These are phyloP conservation scores for Campoletis sonorensis DNA, from an alignment of 1,140 invertebrate genomes.

Conservation along the genomic window DNA sequence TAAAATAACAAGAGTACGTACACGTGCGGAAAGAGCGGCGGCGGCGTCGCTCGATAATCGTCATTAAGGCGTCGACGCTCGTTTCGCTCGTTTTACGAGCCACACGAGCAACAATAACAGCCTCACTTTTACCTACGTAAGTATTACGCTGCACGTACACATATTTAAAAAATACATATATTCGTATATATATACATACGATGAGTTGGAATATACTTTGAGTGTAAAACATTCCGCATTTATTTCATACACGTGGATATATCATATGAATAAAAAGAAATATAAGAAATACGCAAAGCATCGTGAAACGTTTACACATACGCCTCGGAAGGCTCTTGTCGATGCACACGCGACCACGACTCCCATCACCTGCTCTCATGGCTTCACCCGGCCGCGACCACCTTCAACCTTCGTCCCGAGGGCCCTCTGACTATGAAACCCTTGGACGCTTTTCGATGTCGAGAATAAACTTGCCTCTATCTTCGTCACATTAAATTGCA, in stretches of 20 bases:
- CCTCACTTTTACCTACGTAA: background rate
- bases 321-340: slow-evolving; percentile 9
- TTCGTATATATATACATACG: background rate
- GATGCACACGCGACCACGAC: slow-evolving; percentile 9
- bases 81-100: slow-evolving; percentile 35
- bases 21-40: slow-evolving; percentile 9
- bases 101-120: slow-evolving; percentile 31
- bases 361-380: slow-evolving; percentile 32
- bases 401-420: slow-evolving; percentile 25
- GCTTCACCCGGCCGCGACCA: slow-evolving; percentile 26
- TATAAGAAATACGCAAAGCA: background rate
- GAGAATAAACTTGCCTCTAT: background rate
- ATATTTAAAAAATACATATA: background rate
- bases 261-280: background rate
- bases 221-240: too few species aligned
- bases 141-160: too few species aligned
- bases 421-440: background rate
- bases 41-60: slow-evolving; percentile 32
- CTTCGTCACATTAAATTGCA: too few species aligned
- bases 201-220: background rate
- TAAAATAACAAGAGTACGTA: slow-evolving; percentile 37
- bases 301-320: slow-evolving; percentile 10
- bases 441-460: background rate
- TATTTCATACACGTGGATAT: too few species aligned
- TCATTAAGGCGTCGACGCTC: slow-evolving; percentile 29